Base-by-base conservation (phyloP, 2,113 vertebrate genomes). In the Phyllostomus hastatus region DNA sequence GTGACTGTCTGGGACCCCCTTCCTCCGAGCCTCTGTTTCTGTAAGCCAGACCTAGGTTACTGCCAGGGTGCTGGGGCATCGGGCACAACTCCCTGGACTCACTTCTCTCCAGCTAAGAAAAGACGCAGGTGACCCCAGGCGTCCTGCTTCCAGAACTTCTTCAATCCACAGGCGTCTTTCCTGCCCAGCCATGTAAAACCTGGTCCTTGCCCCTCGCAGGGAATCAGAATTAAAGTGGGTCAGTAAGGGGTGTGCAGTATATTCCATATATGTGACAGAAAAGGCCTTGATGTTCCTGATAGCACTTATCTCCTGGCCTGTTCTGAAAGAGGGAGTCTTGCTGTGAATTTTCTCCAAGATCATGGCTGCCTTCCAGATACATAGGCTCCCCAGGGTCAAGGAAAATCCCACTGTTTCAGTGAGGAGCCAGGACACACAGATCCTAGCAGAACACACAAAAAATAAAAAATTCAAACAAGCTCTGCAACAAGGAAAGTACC, bases 391-490 rank as follows among this genome's bases (percentile, higher is more conserved):
- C 43, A 48, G 82, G 52, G 48, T 61, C 52, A 78, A 96, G 91
- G 86, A 88, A 96, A 97, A 86, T 41, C 90, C 91, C 52, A 46
- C 31, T 67, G 16, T 64, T 81, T 81, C 66, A 59, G n/a, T 17
- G 31, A 88, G 38, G 52, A 91, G 41, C 73, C 91, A 52, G 72
- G 79, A 67, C 16, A 59, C n/a, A 35, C 31, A 64, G 57, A 88
- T 22, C 43, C 35, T 54, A 31, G 16, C n/a, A 73, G 41, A 89
- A 61, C 43, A 57, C 57, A 86, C n/a, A 1, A 22, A 0, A 50
- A 78, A 87, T 41, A 38, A 26, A 0, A 6, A 14, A 50, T 22
- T 57, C 54, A 57, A 33, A 67, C 7, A 46, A 61, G 10, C 35
- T 82, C 78, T 38, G 64, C 31, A 15, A 33, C 59, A 48, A 94